Evolutionary conservation across 1,140 invertebrate species (phyloP).

Genomic region (Brachystomella parvula): DNA sequence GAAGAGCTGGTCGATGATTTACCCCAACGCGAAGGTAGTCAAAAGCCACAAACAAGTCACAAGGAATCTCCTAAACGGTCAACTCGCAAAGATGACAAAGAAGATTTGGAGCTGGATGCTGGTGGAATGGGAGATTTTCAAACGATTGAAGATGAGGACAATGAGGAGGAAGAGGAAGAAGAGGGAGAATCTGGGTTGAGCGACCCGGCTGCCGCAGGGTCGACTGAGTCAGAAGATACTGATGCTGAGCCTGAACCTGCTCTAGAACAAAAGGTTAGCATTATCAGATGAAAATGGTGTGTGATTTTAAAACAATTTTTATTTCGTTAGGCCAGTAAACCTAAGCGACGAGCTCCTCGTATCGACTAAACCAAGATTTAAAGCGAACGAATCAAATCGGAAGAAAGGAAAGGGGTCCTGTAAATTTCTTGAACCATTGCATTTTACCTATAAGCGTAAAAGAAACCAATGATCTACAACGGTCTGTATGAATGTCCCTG

Average conservation of each 20-base stretch:
- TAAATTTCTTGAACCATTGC: too few relatives aligned
- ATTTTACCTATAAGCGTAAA: too few relatives aligned
- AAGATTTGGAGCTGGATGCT: conserved; percentile 42
- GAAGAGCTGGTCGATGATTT: not conserved
- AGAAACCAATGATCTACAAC: too few relatives aligned
- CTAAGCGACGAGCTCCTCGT: too few relatives aligned
- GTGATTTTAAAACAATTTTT: not conserved
- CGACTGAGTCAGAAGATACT: not conserved
- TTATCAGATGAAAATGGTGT: too few relatives aligned
- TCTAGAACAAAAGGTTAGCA: not conserved
- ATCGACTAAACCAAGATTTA: too few relatives aligned
- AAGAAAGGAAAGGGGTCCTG: too few relatives aligned
- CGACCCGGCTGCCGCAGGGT: not conserved
- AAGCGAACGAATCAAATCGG: too few relatives aligned
- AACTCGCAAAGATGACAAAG: conserved; percentile 35
- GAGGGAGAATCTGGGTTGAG: conserved; percentile 9
- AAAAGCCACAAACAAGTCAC: not conserved
- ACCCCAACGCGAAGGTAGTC: conserved; percentile 5
- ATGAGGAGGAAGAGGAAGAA: conserved; percentile 16
- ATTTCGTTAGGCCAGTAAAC: not conserved
- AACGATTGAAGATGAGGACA: conserved; percentile 6
- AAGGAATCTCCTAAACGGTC: not conserved
- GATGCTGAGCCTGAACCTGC: not conserved
- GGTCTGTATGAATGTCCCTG: too few relatives aligned
- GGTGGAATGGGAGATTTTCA: conserved; percentile 25